Percentiles rank a stretch among this genome's conserved stretches.
Evolutionary conservation across 2,888 invertebrate genomes (phyloP).

Genomic region (Ectobius pallidus): DNA sequence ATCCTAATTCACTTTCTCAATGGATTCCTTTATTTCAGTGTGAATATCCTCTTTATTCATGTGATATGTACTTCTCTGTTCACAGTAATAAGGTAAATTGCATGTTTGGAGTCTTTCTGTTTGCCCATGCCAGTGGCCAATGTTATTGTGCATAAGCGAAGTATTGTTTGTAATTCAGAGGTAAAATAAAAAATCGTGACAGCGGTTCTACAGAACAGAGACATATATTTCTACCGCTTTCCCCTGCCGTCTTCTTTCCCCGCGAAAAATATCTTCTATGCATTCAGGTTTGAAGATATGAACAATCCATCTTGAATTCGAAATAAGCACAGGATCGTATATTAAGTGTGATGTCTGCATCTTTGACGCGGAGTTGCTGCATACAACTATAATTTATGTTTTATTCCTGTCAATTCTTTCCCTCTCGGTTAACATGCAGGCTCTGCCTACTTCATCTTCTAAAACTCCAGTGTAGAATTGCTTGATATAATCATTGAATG

Average conservation of each 20-base stretch:
- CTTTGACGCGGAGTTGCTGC: neutral
- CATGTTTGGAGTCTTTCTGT: neutral
- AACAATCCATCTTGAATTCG: neutral
- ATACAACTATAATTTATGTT: too few species aligned
- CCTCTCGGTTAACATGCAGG: too few species aligned
- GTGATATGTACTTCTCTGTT: neutral
- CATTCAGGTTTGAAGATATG: conserved; percentile 1
- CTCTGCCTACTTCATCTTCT: too few species aligned
- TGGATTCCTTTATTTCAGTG: neutral
- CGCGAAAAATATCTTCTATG: too few species aligned
- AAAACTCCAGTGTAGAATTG: too few species aligned
- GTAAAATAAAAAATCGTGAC: neutral
- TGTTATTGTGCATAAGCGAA: neutral
- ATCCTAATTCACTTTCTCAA: neutral
- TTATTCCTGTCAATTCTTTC: too few species aligned
- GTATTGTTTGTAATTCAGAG: neutral
- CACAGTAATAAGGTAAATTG: neutral
- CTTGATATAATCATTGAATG: too few species aligned
- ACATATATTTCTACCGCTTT: too few species aligned
- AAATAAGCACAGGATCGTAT: neutral
- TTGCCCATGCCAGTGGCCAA: neutral
- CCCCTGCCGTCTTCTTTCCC: too few species aligned
- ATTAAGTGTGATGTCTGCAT: neutral
- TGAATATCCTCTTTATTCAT: neutral
- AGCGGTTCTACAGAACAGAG: too few species aligned